Base-by-base conservation (phyloP, 2,888 invertebrate genomes). In the Celastrina argiolus region DNA sequence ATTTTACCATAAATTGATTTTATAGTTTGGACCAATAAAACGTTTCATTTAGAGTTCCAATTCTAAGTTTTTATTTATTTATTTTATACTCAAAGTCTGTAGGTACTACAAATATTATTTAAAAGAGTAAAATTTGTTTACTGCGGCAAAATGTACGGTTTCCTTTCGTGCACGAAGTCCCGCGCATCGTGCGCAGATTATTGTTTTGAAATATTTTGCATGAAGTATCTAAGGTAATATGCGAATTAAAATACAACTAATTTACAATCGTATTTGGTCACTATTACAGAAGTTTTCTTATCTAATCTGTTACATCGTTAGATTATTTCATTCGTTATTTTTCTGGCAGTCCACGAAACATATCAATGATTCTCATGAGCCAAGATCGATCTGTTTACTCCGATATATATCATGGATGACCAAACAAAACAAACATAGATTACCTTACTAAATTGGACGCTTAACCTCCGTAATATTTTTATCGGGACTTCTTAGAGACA, bases 321-420 rank as follows among this genome's bases (percentile, higher is more conserved):
- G 22, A 51, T 51, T 51, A 51, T 51, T 51, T 51, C 22, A 22
- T 51, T 51, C 59, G 34, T 59, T 59, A 59, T 59, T 34, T 34
- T 34, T 59, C 59, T 59, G 34, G 34, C 59, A 12, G 59, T 51
- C 34, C 34, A 59, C 59, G 34, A 16, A 59, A 59, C 34, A 31
- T 34, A 34, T 34, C 18, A 59, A 59, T 36, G 59, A 59, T 31
- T 59, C 8, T 58, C 34, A 34, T 31, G 59, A 59, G 59, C 59
- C 34, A 16, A 34, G 59, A 59, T 16, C 59, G 59, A 59, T 59
- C 34, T 34, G 59, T 59, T 59, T 59, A 59, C 58, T 34, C 12
- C 34, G n/a, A 59, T 22, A 59, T 51, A 18, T 34, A 59, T 59
- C 34, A 31, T 34, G 59, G 31, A 16, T 16, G 59, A 59, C 31